These are phyloP conservation scores for Bungarus multicinctus DNA, from an alignment of 2,113 vertebrate species.

Conservation along the genomic window DNA sequence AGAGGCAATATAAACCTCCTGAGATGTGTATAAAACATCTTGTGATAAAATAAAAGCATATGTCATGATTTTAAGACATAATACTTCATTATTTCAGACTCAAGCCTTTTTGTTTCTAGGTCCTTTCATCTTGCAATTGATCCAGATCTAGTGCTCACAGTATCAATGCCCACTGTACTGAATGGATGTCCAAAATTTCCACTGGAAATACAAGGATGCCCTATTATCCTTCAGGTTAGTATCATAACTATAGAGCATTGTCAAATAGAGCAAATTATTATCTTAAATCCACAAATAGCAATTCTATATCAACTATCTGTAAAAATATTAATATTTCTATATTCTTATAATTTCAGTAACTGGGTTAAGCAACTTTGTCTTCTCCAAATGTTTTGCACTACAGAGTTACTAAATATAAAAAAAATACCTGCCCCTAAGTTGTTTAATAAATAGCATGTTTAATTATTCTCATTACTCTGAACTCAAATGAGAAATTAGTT, in stretches of 20 bases:
- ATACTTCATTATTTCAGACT: background rate
- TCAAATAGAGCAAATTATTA: background rate
- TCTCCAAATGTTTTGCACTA: background rate
- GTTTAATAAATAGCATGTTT: background rate
- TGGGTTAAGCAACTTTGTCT: background rate
- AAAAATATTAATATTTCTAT: background rate
- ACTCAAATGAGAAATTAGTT: background rate
- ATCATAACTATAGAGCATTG: background rate
- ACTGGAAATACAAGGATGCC: conserved; percentile 18
- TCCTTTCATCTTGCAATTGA: conserved; percentile 51
- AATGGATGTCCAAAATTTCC: conserved; percentile 1
- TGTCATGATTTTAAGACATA: background rate
- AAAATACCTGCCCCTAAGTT: background rate
- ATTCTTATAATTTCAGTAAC: background rate
- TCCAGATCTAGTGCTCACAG: conserved; percentile 55
- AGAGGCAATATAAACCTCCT: background rate
- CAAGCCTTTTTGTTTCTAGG: conserved; percentile 41
- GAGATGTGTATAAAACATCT: background rate
- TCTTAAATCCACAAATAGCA: background rate
- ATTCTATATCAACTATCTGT: background rate
- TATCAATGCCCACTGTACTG: conserved; percentile 43
- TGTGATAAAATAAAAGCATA: background rate
- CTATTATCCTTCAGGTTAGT: conserved; percentile 62
- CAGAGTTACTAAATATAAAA: background rate
- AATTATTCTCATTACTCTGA: background rate